Conservation (phyloP, 1,140 invertebrate genomes). For the Bombus sibiricus region DNA sequence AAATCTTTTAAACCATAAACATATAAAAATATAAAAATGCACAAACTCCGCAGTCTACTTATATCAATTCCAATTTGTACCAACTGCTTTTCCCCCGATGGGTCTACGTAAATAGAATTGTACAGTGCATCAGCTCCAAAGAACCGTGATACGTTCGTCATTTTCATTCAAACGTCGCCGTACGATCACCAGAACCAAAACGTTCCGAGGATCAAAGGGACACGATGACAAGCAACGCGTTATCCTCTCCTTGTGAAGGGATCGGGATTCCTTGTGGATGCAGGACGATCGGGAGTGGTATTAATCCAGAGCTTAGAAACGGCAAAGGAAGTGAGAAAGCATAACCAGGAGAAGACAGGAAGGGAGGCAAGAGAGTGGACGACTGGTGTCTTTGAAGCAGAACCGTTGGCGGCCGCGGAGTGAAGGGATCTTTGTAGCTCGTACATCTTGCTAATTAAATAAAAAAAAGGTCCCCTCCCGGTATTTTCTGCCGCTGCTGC, state of each 20-base stretch:
- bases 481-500: slow-evolving; percentile 11
- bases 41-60: no score
- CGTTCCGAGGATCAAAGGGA: not conserved
- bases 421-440: slow-evolving; percentile 71
- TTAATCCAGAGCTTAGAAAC: slow-evolving; percentile 49
- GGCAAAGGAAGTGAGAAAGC: not conserved
- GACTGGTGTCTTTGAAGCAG: slow-evolving; percentile 44
- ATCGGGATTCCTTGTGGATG: not conserved
- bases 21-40: no score
- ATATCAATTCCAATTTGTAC: no score
- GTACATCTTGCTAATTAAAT: slow-evolving; percentile 80
- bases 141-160: no score
- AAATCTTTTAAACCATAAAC: no score
- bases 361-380: slow-evolving; percentile 31
- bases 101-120: no score
- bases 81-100: no score
- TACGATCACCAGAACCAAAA: no score
- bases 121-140: no score
- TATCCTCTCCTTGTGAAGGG: not conserved
- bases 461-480: slow-evolving; percentile 69
- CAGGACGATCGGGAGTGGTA: slow-evolving; percentile 35
- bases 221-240: not conserved
- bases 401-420: slow-evolving; percentile 34
- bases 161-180: no score
- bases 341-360: not conserved